Base-by-base conservation (phyloP, 2,888 invertebrate genomes). In the Trypoxylon attenuatum region DNA sequence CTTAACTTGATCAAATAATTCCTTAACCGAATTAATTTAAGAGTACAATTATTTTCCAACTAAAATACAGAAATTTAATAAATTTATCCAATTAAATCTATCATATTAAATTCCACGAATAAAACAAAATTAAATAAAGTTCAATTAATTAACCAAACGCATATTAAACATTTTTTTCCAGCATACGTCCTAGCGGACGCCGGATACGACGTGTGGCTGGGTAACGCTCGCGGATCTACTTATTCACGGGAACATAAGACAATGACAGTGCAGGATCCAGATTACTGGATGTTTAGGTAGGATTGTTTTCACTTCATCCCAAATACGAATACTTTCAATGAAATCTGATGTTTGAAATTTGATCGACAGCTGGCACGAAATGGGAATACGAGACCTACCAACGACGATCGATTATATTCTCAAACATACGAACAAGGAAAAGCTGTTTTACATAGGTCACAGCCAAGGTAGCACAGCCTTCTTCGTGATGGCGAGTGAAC, bases 161-260 rank as follows among this genome's bases (percentile, higher is more conserved):
- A 27, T 3, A 19, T 46, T 47, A 8, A 23, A 0, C 2, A 33
- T 8, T 51, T n/a, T 41, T 22, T 33, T 33, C n/a, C 51, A 87
- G 88, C 81, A 0, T 89, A 84, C 76, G 80, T 90, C n/a, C 85
- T 94, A 2, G 91, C 92, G 1, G 92, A 94, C 74, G 87, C 88
- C 76, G 92, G 92, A n/a, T 94, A 90, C 74, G 94, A 94, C 69
- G 93, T 94, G 0, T 96, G 96, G 96, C 87, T 96, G 88, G 93
- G 94, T 0, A 96, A 96, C 82, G 90, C 90, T 10, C 90, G 96
- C 2, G 96, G 96, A 5, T 94, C 92, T 79, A 88, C 88, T 22
- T 93, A 92, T 81, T 90, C 91, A 0, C 88, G 89, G 10, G 87
- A 82, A 2, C 94, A 94, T 77, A 72, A 82, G 0, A 83, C 84